Conservation (phyloP, 2,888 invertebrate genomes). For the Idaea straminata region DNA sequence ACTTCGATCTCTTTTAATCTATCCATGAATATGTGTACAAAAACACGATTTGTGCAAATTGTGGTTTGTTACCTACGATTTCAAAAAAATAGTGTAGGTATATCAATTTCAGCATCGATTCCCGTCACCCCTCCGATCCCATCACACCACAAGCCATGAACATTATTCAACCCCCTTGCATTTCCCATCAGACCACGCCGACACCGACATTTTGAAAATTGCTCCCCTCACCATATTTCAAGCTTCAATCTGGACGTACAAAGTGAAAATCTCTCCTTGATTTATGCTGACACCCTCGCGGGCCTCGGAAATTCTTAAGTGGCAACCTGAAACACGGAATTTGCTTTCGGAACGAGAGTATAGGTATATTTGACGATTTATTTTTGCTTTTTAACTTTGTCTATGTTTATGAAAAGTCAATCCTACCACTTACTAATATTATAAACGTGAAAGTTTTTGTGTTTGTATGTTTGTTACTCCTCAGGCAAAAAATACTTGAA, state of each 20-base stretch:
- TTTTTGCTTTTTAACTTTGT: neutral
- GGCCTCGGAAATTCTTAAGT: slow-evolving; percentile 38
- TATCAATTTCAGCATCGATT: neutral
- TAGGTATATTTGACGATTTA: neutral
- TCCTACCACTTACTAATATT: no score
- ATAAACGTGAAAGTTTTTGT: no score
- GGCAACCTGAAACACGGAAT: slow-evolving; percentile 29
- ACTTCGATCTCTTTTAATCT: no score
- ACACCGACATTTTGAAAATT: slow-evolving; percentile 9
- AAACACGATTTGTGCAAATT: no score
- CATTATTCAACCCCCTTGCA: neutral
- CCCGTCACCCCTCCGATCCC: neutral
- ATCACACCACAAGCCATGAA: neutral
- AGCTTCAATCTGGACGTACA: slow-evolving; percentile 28
- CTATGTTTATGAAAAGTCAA: neutral
- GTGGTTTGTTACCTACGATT: no score
- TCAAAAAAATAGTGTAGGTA: neutral
- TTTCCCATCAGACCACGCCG: neutral
- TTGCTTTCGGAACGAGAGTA: neutral
- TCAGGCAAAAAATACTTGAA: no score
- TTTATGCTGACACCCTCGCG: slow-evolving; percentile 15
- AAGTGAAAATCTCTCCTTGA: slow-evolving; percentile 35
- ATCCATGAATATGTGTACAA: no score
- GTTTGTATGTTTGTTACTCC: no score
- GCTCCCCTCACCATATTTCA: slow-evolving; percentile 25